phyloP scores from a whole-genome alignment of 1,140 invertebrate genomes.

The Paraescarpia echinospica region DNA sequence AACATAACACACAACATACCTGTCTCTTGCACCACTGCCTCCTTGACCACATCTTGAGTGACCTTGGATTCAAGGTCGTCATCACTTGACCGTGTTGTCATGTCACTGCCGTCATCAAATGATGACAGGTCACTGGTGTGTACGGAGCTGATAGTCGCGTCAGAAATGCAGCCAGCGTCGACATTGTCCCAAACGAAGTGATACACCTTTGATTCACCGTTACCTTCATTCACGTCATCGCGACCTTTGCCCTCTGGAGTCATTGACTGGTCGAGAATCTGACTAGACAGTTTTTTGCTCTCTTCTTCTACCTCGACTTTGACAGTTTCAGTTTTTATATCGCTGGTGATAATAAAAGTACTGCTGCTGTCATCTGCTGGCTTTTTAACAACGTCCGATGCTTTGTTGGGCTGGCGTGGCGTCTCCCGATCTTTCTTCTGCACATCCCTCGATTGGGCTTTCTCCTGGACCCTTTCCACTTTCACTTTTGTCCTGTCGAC shows the following conservation, averaged over 20 bases:
- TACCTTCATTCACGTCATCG: not conserved
- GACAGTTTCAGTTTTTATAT: not conserved
- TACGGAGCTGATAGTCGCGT: slow-evolving; percentile 57
- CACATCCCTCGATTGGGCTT: not conserved
- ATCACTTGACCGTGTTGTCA: not conserved
- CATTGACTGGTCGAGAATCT: not conserved
- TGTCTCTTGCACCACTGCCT: not conserved
- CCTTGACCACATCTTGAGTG: slow-evolving; percentile 13
- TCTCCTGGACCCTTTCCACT: not conserved
- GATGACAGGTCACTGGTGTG: slow-evolving; percentile 61
- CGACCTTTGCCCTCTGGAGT: not conserved
- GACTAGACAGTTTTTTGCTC: not conserved
- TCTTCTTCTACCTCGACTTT: not conserved
- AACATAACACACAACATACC: not conserved
- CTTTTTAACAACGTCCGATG: not conserved
- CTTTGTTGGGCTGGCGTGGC: not conserved
- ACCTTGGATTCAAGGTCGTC: slow-evolving; percentile 30
- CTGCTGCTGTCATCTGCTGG: not conserved
- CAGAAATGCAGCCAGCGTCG: slow-evolving; percentile 42
- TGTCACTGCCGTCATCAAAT: slow-evolving; percentile 50
- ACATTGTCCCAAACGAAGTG: slow-evolving; percentile 52
- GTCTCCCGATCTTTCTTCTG: not conserved
- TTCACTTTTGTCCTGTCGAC: not conserved
- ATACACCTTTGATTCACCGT: slow-evolving; percentile 35
- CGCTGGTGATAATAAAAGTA: not conserved